phyloP scores from a whole-genome alignment of 1,140 invertebrate species.

The Scaptodrosophila lebanonensis region DNA sequence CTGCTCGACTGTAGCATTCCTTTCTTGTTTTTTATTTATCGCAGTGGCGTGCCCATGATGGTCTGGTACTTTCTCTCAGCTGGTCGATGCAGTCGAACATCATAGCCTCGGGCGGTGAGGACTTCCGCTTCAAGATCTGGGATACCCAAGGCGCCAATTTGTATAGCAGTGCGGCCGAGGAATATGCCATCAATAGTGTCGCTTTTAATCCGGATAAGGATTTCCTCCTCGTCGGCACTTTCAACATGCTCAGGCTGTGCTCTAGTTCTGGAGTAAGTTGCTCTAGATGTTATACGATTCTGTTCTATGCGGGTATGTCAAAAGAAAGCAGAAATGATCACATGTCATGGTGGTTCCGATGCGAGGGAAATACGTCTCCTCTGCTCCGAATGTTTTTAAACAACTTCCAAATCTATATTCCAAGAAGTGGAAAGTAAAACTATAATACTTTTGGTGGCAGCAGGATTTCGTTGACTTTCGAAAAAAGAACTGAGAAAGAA shows the following conservation, averaged over 20 bases:
- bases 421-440: too few relatives aligned
- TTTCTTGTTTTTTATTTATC: not conserved
- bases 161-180: conserved; percentile 88
- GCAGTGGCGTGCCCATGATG: conserved; percentile 98
- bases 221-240: conserved; percentile 94
- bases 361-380: too few relatives aligned
- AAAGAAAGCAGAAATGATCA: too few relatives aligned
- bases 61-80: conserved; percentile 89
- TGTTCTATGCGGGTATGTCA: too few relatives aligned
- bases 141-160: conserved; percentile 92
- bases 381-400: too few relatives aligned
- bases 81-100: conserved; percentile 94
- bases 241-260: conserved; percentile 94
- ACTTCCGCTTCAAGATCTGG: conserved; percentile 97
- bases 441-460: too few relatives aligned
- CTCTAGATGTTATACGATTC: too few relatives aligned
- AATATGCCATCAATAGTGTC: conserved; percentile 94
- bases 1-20: too few relatives aligned
- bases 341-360: too few relatives aligned
- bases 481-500: too few relatives aligned
- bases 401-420: too few relatives aligned
- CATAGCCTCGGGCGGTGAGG: conserved; percentile 96
- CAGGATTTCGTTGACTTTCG: too few relatives aligned
- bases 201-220: conserved; percentile 94
- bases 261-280: conserved; percentile 92